These are phyloP conservation scores for Eulimnadia texana DNA, from an alignment of 1,140 invertebrate genomes.

Conservation along the genomic window DNA sequence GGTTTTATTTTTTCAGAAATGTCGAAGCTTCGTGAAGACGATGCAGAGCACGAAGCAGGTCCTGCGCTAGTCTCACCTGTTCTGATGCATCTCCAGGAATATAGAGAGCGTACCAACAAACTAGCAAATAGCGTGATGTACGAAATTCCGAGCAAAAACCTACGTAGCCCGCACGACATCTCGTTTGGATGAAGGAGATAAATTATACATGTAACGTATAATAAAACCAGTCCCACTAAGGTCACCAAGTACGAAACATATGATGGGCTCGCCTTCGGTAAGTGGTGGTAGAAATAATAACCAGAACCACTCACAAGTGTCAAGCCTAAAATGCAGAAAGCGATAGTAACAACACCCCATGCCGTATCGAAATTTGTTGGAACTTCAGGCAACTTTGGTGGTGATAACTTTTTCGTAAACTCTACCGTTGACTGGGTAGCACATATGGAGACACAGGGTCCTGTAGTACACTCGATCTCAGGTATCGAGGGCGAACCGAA, in stretches of 20 bases:
- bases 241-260: slow-evolving; percentile 35
- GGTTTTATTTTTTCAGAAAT: slow-evolving; percentile 23
- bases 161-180: slow-evolving; percentile 31
- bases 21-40: neutral
- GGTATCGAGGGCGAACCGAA: slow-evolving; percentile 22
- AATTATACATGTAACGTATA: slow-evolving; percentile 33
- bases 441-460: slow-evolving; percentile 24
- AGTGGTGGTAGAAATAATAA: slow-evolving; percentile 32
- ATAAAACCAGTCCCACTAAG: slow-evolving; percentile 31
- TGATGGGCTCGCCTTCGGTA: slow-evolving; percentile 31
- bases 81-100: slow-evolving; percentile 28
- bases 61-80: neutral
- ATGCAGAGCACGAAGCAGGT: slow-evolving; percentile 1
- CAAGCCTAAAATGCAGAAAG: slow-evolving; percentile 23
- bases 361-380: slow-evolving; percentile 28
- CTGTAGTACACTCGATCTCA: slow-evolving; percentile 25
- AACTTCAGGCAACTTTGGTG: neutral
- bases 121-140: slow-evolving; percentile 33
- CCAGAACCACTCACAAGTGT: slow-evolving; percentile 29
- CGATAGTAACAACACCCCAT: slow-evolving; percentile 29
- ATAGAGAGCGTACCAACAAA: slow-evolving; percentile 35
- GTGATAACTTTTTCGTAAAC: neutral
- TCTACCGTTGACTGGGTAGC: slow-evolving; percentile 20
- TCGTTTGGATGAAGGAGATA: slow-evolving; percentile 34
- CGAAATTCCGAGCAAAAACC: slow-evolving; percentile 31